Evolutionary conservation across 2,797 vertebrate species (phyloP).

Genomic region (Perodicticus potto): DNA sequence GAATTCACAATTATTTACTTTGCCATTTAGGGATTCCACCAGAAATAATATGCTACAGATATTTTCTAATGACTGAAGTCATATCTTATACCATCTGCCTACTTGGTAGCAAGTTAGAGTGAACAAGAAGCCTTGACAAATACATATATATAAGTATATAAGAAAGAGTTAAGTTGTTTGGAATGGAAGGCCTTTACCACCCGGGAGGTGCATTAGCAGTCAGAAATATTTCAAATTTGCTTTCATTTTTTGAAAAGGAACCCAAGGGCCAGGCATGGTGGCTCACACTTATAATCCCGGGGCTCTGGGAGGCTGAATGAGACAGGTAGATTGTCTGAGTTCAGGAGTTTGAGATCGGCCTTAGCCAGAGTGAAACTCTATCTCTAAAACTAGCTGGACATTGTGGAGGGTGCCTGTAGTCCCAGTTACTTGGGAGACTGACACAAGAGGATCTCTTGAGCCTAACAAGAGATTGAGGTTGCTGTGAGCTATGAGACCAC

Average conservation of each 20-base stretch:
- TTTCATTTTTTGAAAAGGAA: slow-evolving; percentile 44
- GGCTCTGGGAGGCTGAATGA: too few species aligned
- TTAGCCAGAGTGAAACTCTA: too few species aligned
- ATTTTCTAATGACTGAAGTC: neutral
- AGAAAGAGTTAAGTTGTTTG: slow-evolving; percentile 45
- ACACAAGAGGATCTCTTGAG: too few species aligned
- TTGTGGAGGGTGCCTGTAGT: too few species aligned
- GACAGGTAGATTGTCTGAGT: too few species aligned
- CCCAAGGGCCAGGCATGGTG: neutral
- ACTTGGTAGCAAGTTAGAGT: neutral
- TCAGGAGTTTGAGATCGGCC: too few species aligned
- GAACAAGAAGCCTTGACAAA: slow-evolving; percentile 53
- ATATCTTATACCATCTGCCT: neutral
- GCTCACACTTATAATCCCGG: too few species aligned
- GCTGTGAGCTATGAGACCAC: too few species aligned
- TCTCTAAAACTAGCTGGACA: too few species aligned
- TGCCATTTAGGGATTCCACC: neutral
- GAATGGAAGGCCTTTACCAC: neutral
- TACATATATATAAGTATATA: neutral
- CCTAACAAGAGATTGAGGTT: too few species aligned
- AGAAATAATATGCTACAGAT: neutral
- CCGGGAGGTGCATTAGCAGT: neutral
- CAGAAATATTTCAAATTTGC: slow-evolving; percentile 42
- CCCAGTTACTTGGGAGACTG: too few species aligned
- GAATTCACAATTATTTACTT: neutral